Evolutionary conservation across 2,797 vertebrate genomes (phyloP), one percentile per base, ranked within the genome.

Genomic region (Melanotaenia nigrans): DNA sequence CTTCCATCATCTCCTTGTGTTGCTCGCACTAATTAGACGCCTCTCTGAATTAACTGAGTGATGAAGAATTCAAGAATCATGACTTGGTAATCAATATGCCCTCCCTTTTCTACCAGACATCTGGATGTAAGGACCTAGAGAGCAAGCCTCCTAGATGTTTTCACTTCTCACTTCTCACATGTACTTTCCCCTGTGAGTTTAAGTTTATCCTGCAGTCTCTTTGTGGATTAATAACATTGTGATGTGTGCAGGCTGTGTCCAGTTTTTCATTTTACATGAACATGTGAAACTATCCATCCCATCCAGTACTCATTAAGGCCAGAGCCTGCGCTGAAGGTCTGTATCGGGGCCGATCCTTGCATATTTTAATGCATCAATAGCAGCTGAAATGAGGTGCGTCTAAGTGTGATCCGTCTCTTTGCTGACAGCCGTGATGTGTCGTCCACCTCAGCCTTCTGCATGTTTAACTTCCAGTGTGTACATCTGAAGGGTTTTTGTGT

Each of bases 1-100:
- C 53, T 13, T 25, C 30, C 22, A 14, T 67, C 24, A 55, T 67
- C 40, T 45, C 16, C 16, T 69, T 33, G 22, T 54, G n/a, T 51
- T 40, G 35, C 32, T 54, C 58, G 30, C 24, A 53, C 30, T 51
- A 54, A 40, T 20, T 61, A 38, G 7, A 40, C 0, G 16, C 58
- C 30, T 3, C 20, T 18, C 35, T 60, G 16, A 68, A n/a, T 11
- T 4, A 33, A 56, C 9, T 0, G 25, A 40, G 24, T 35, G 35
- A 68, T 11, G 49, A 33, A 36, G 14, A 42, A 40, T 54, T 56
- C 33, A 32, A 25, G 32, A 18, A 32, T 71, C 16, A 28, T 28
- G 62, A 25, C 33, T 33, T 3, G 3, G n/a, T 54, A 5, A 28
- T 53, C 49, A 53, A 22, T 53, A 11, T 24, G 11, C 38, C 38